Evolutionary conservation across 2,888 invertebrate species (phyloP), one percentile per base, ranked within the genome.

Genomic region (Eupeodes luniger): DNA sequence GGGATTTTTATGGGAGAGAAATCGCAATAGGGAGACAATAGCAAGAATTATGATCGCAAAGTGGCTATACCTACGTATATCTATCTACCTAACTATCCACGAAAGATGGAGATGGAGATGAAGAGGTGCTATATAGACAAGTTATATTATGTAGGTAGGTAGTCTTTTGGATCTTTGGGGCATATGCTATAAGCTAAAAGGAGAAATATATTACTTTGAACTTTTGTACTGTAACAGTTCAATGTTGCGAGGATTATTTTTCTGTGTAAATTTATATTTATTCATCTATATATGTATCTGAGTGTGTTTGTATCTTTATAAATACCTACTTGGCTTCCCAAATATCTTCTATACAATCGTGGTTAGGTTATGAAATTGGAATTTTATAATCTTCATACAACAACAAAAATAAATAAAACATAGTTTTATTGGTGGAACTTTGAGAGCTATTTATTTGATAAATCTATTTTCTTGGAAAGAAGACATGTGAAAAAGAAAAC

Each of bases 171-270:
- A 40, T 40, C 40, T 53, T 55, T 57, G 34, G 53, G 34, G 81
- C 79, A 66, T 27, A 12, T 16, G 16, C 10, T 55, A 40, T 47
- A 47, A 34, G 59, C 27, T 59, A 51, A 55, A 51, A 62, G 53
- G 49, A 27, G 75, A 76, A 78, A 84, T 84, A 84, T 84, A 84
- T 88, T 88, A 74, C 88, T 88, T 88, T 88, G 88, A 88, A 88
- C 88, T 88, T 88, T 88, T 81, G 88, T 88, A 88, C 84, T 81
- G 57, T 84, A 84, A 88, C 87, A 84, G 87, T 84, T 81, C 88
- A 83, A 83, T 81, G 81, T 69, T 67, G 84, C 40, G 40, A 44
- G 62, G 79, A 64, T 75, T 82, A 74, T 59, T 76, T 79, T 79
- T 14, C 27, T 80, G 84, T 87, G 72, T 79, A 86, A 75, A 82